Percentiles rank a stretch among this genome's conserved stretches.
phyloP scores from a whole-genome alignment of 2,113 vertebrate genomes.

The Genyomyrus donnyi region DNA sequence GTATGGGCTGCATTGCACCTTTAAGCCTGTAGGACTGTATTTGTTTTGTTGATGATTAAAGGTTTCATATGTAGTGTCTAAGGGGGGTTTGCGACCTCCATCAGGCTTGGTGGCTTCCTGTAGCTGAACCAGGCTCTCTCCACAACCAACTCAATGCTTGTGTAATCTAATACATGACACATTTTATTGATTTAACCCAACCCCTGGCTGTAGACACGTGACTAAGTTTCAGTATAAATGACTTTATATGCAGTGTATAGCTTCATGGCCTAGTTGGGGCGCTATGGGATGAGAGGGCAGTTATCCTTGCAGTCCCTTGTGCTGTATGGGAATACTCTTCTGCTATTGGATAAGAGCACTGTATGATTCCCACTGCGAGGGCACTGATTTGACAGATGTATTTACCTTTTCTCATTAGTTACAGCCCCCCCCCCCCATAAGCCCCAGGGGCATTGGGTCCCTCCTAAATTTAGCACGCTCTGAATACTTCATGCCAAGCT shows the following conservation, averaged over 20 bases:
- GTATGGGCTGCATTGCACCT: neutral
- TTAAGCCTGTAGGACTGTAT: neutral
- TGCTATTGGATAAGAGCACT: neutral
- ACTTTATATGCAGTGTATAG: neutral
- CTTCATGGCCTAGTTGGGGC: neutral
- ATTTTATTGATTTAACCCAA: neutral
- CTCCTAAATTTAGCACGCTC: neutral
- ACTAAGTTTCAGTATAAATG: neutral
- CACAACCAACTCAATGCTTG: neutral
- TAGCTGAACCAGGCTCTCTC: neutral
- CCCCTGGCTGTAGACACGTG: neutral
- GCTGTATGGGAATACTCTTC: neutral
- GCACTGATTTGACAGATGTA: neutral
- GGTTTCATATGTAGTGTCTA: neutral
- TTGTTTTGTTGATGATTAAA: neutral
- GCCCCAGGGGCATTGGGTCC: neutral
- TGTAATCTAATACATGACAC: neutral
- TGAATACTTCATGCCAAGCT: constrained; percentile 1
- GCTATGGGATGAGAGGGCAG: neutral
- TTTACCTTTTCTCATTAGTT: neutral
- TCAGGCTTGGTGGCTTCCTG: neutral
- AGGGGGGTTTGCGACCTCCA: neutral
- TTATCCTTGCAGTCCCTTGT: neutral
- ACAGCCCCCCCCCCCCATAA: neutral
- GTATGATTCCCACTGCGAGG: neutral